Conservation (phyloP, 2,888 invertebrate genomes). For the Orgyia antiqua region DNA sequence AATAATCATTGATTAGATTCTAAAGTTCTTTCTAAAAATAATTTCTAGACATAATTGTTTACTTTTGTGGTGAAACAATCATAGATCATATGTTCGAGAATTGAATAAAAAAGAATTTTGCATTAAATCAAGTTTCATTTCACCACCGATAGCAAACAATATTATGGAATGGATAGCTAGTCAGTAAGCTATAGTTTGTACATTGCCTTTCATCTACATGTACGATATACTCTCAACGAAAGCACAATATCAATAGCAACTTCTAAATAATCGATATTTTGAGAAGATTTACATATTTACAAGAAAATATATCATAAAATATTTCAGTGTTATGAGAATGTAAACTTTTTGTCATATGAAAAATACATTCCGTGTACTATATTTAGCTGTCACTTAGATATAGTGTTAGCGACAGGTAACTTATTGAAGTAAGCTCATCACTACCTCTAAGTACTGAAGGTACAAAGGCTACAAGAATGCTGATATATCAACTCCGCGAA, state of each 20-base stretch:
- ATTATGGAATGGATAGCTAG: no score
- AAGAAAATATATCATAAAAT: constrained; percentile 45
- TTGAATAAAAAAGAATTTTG: no score
- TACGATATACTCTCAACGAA: constrained; percentile 12
- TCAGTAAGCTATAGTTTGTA: no score
- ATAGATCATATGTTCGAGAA: no score
- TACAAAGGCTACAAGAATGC: constrained; percentile 12
- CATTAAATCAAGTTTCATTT: no score
- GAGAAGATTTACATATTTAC: constrained; percentile 62
- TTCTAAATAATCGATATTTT: constrained; percentile 37
- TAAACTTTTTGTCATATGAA: constrained; percentile 35
- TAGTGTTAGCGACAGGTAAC: constrained; percentile 17
- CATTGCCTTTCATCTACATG: constrained; percentile 14
- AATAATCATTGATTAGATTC: background rate
- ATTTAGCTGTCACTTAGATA: background rate
- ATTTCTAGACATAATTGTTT: background rate
- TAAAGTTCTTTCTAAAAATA: constrained; percentile 7
- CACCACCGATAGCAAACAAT: no score
- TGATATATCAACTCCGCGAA: constrained; percentile 11
- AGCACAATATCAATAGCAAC: constrained; percentile 12
- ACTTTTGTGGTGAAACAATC: no score
- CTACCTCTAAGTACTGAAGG: constrained; percentile 29
- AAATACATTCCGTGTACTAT: constrained; percentile 30
- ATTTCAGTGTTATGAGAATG: constrained; percentile 33
- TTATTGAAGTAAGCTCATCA: constrained; percentile 37